Evolutionary conservation across 2,113 vertebrate genomes (phyloP).

Genomic region (Phalacrocorax aristotelis): DNA sequence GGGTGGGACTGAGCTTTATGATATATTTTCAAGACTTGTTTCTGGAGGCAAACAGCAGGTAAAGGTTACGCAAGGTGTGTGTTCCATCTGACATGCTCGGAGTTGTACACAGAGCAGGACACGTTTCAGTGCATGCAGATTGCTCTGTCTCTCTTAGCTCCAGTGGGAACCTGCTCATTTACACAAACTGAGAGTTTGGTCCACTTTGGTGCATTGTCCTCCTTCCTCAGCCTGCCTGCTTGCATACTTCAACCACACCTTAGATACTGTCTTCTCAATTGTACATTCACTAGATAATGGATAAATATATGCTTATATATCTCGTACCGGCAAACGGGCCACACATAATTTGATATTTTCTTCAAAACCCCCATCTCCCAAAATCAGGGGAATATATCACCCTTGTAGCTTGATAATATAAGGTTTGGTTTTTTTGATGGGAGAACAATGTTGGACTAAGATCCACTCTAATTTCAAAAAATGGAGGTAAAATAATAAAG

Average conservation of each 20-base stretch:
- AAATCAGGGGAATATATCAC: neutral
- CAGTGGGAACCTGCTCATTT: neutral
- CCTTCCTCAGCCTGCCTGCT: neutral
- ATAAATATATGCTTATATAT: neutral
- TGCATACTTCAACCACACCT: neutral
- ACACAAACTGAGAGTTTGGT: rapidly evolving
- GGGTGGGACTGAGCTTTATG: neutral
- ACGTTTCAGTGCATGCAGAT: neutral
- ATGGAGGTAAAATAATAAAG: neutral
- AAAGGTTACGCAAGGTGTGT: neutral
- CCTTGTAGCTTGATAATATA: neutral
- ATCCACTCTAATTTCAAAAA: neutral
- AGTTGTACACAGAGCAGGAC: neutral
- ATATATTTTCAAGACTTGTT: neutral
- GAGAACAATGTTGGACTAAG: neutral
- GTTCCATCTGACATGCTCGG: neutral
- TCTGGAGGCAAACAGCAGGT: neutral
- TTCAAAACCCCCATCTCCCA: neutral
- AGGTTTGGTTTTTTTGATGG: neutral
- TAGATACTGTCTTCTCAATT: neutral
- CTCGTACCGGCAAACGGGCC: neutral
- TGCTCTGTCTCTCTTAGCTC: neutral
- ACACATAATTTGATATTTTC: neutral
- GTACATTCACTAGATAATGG: neutral
- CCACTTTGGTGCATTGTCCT: neutral